phyloP scores from a whole-genome alignment of 2,888 invertebrate genomes.

The Megalurothrips usitatus region DNA sequence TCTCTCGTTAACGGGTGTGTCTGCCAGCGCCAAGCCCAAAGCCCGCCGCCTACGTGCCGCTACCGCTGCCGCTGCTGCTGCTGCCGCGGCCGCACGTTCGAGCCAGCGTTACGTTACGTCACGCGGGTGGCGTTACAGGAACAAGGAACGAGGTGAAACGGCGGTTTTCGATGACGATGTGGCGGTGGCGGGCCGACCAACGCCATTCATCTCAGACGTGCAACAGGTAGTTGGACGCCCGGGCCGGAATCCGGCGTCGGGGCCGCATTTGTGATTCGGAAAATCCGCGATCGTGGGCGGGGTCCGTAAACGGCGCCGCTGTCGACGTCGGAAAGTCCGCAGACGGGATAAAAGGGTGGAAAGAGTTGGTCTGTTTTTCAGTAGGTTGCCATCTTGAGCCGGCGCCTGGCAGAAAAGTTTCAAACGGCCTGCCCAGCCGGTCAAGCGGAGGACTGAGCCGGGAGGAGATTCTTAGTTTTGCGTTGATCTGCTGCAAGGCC shows the following conservation, averaged over 20 bases:
- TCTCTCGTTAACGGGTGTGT: constrained; percentile 16
- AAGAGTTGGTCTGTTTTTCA: background rate
- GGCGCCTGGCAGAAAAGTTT: background rate
- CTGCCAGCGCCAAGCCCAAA: background rate
- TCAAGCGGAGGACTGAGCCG: background rate
- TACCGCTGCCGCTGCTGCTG: too few relatives aligned
- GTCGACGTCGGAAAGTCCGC: too few relatives aligned
- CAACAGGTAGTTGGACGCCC: constrained; percentile 9
- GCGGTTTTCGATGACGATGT: constrained; percentile 22
- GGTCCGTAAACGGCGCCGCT: background rate
- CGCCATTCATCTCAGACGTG: background rate
- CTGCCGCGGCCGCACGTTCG: too few relatives aligned
- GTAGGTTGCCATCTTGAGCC: background rate
- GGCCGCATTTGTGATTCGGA: background rate
- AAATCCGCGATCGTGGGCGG: background rate
- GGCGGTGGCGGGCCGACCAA: constrained; percentile 11
- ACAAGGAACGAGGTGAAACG: constrained; percentile 17
- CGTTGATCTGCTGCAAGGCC: too few relatives aligned
- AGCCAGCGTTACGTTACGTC: background rate
- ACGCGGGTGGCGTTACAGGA: constrained; percentile 10
- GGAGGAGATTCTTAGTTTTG: too few relatives aligned
- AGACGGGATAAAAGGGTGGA: background rate
- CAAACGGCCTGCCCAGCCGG: background rate
- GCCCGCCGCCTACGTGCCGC: constrained; percentile 22
- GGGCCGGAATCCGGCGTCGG: background rate